Conservation (phyloP, 1,140 invertebrate genomes). For the Drosophila setifemur region DNA sequence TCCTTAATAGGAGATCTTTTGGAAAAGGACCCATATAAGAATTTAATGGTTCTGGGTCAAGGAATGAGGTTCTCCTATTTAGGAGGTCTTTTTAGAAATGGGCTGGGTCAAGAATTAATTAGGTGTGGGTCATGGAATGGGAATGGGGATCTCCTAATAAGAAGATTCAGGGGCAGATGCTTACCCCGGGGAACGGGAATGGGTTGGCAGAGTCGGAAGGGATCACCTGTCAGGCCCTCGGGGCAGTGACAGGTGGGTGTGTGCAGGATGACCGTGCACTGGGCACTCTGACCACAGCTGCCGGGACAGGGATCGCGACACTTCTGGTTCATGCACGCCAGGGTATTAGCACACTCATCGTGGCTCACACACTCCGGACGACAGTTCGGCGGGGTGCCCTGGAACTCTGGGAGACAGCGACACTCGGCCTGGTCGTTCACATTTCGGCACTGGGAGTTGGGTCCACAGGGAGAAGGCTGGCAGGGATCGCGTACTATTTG, state of each 20-base stretch:
- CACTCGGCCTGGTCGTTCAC: conserved; percentile 85
- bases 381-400: conserved; percentile 87
- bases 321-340: conserved; percentile 86
- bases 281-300: conserved; percentile 88
- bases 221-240: conserved; percentile 87
- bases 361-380: conserved; percentile 87
- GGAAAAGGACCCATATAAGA: no score
- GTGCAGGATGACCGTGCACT: conserved; percentile 89
- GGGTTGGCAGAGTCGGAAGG: conserved; percentile 85
- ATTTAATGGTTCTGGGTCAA: neutral
- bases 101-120: no score
- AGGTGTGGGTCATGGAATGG: no score
- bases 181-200: conserved; percentile 82
- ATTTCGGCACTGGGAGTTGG: conserved; percentile 88
- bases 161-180: conserved; percentile 1
- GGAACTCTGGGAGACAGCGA: conserved; percentile 85
- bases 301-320: conserved; percentile 90
- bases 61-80: no score
- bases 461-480: conserved; percentile 89
- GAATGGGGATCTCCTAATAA: no score
- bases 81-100: no score
- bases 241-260: conserved; percentile 88
- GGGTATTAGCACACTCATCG: conserved; percentile 85
- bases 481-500: conserved; percentile 84
- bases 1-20: no score